A percentile compares a stretch with the other conserved stretches of the same genome.
Evolutionary conservation across 1,140 invertebrate species (phyloP).

Genomic region (Metopolophium dirhodum): DNA sequence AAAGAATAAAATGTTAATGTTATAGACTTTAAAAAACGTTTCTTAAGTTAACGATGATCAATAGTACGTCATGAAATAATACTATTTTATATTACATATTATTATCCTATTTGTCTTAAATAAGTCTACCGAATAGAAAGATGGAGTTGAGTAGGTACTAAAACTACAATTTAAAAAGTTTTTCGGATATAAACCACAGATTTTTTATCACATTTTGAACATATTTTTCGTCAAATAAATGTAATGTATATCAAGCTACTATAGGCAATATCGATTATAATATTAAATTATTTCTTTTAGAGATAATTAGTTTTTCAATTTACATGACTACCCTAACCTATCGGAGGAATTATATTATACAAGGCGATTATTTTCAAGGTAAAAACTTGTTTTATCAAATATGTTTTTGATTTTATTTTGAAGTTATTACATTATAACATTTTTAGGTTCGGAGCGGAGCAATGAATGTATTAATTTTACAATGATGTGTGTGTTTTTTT

Average conservation of each 20-base stretch:
- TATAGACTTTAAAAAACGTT: neutral
- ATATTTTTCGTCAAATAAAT: neutral
- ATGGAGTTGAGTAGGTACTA: neutral
- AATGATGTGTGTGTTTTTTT: too few relatives aligned
- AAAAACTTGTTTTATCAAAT: neutral
- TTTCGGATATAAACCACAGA: neutral
- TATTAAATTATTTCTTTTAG: neutral
- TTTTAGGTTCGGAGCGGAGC: too few relatives aligned
- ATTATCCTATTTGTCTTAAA: neutral
- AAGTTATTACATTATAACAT: too few relatives aligned
- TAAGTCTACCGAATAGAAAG: neutral
- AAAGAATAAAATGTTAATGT: neutral
- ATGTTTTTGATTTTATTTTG: neutral
- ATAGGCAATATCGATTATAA: neutral
- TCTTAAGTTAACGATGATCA: neutral
- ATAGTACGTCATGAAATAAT: neutral
- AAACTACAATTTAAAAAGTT: neutral
- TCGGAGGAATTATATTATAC: too few relatives aligned
- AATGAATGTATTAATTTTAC: too few relatives aligned
- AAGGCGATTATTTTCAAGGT: neutral
- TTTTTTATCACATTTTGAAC: neutral
- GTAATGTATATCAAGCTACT: neutral
- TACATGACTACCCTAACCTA: too few relatives aligned
- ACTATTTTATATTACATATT: neutral
- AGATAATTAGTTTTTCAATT: neutral